Conservation (phyloP, 2,797 vertebrate genomes). For the Poliocrania exsul region DNA sequence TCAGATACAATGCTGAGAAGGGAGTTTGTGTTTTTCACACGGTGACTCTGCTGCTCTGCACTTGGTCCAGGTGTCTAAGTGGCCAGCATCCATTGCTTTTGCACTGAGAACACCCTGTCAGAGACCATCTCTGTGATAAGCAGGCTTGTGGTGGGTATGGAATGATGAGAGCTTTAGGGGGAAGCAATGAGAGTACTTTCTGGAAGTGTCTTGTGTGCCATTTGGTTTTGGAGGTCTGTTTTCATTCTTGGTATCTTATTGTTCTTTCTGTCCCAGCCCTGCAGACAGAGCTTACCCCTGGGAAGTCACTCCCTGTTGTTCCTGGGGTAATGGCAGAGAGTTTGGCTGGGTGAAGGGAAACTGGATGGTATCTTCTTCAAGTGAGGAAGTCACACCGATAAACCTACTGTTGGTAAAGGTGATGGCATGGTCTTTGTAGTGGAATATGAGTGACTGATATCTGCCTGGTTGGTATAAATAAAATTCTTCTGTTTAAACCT, state of each 20-base stretch:
- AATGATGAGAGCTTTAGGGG: not conserved
- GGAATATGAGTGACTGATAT: not conserved
- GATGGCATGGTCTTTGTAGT: not conserved
- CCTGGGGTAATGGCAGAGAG: not conserved
- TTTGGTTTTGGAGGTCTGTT: not conserved
- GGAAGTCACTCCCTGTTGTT: not conserved
- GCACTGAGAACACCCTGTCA: not conserved
- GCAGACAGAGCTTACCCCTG: not conserved
- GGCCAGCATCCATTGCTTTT: not conserved
- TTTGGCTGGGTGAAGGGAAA: not conserved
- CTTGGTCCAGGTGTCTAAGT: not conserved
- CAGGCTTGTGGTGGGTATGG: not conserved
- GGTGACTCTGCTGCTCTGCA: accelerated
- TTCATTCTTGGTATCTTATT: not conserved
- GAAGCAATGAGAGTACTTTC: not conserved
- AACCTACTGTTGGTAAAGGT: not conserved
- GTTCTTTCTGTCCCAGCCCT: not conserved
- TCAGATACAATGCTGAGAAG: not conserved
- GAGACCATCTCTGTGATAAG: not conserved
- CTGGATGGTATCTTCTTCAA: not conserved
- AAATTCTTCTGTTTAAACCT: not conserved
- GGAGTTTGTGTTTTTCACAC: accelerated
- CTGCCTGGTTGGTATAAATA: not conserved
- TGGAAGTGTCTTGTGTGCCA: not conserved
- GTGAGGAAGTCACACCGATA: not conserved